Base-by-base conservation (phyloP, 2,113 vertebrate species). In the Albula goreensis region DNA sequence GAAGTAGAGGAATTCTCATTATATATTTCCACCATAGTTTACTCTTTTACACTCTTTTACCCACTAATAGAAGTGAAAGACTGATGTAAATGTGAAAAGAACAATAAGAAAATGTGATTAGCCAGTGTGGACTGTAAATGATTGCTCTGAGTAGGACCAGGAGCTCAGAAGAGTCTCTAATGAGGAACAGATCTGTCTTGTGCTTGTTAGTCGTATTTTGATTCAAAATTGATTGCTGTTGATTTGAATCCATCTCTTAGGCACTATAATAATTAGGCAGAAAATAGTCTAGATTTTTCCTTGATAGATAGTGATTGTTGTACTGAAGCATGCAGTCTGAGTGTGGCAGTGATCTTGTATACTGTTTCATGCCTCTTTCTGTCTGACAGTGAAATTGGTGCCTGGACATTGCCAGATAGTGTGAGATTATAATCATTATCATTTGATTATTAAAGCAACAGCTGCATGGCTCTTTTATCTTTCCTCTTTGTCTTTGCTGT, bases 381-480 rank as follows among this genome's bases (percentile, higher is more conserved):
- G 70, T 74, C 70, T 25, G 70, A 74, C 70, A 74, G 70, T 74
- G n/a, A 74, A 31, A 74, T 74, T 74, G 70, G n/a, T 22, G 31
- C 70, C 70, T 74, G 70, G 70, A 74, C n/a, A 8, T 74, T 74
- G n/a, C 4, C 25, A 74, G 70, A 8, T n/a, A 9, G 5, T 31
- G 70, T n/a, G 8, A 31, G 70, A 74, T 74, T 74, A 74, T 74
- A 25, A 22, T 31, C n/a, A 74, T 74, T 74, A 74, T 8, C 70
- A 31, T 74, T 25, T 9, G 22, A 2, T 25, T 74, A 74, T 31
- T 74, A 2, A 31, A 74, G 70, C 22, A 8, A 74, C n/a, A 74
- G n/a, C 22, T 10, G 70, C 0, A 9, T 31, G 70, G 22, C 10
- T 22, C 70, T 25, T 74, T 0, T 74, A 7, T 9, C 53, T 12